Base-by-base conservation (phyloP, 2,113 vertebrate species). In the Nicator chloris region DNA sequence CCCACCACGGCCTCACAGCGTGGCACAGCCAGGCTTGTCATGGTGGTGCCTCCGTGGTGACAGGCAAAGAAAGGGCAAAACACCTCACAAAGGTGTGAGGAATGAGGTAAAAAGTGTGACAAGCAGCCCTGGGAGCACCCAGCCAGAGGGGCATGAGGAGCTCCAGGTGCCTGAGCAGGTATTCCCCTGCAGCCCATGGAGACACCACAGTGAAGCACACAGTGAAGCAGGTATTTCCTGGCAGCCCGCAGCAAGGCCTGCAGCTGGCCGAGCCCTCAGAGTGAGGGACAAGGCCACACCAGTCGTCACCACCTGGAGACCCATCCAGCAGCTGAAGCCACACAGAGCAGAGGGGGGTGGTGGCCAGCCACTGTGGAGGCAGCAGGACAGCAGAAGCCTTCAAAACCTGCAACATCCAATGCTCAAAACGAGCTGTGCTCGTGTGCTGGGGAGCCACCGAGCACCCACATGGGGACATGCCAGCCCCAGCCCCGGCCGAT, bases 401-500 rank as follows among this genome's bases (percentile, higher is more conserved):
- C 56, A n/a, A 39, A 60, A 28, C 26, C 18, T 42, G 50, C 59
- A 31, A 9, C 28, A 40, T 1, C 15, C 8, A 1, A 3, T 6
- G 14, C 31, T 33, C 39, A 13, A 3, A 7, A 1, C 0, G 1
- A 45, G 35, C 42, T 20, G 24, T 3, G 18, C 17, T 33, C 1
- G 0, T 6, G 22, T 24, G 27, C 15, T 11, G 13, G 30, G 37
- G 44, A 80, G 49, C 15, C 68, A 64, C 11, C 57, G 6, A n/a
- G 20, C 1, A 2, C n/a, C 9, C 11, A 6, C 3, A 3, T 0
- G 1, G 47, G 30, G 56, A 71, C n/a, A 6, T 0, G 1, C 26
- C 45, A 57, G 9, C 31, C 18, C 24, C 1, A 1, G 24, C 3
- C 30, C 20, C 2, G 3, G 19, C 28, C 4, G 0, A 30, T 11